These are phyloP conservation scores for Percina caprodes DNA, from an alignment of 2,113 vertebrate species.

Conservation along the genomic window DNA sequence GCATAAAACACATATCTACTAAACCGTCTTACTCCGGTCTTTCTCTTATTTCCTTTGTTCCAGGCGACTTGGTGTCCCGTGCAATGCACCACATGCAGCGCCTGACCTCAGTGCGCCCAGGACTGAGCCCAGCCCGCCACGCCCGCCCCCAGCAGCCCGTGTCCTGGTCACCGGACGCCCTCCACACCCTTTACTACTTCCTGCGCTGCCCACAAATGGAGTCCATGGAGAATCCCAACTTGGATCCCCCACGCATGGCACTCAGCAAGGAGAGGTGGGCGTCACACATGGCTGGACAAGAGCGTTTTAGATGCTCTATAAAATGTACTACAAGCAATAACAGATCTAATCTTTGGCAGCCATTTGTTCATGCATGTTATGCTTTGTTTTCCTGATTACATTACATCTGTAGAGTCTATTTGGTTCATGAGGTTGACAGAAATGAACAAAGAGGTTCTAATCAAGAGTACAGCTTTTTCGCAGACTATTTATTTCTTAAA, in stretches of 20 bases:
- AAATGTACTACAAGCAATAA: slow-evolving; percentile 2
- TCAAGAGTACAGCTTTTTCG: slow-evolving; percentile 1
- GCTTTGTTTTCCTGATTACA: slow-evolving; percentile 6
- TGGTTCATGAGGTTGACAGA: background rate
- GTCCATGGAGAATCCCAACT: slow-evolving; percentile 99
- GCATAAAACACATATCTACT: background rate
- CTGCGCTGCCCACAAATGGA: slow-evolving; percentile 99
- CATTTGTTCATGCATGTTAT: background rate
- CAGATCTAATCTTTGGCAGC: slow-evolving; percentile 29
- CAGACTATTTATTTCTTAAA: background rate
- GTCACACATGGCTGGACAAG: slow-evolving; percentile 26
- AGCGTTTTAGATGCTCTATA: slow-evolving; percentile 11
- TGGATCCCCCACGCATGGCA: slow-evolving; percentile 96
- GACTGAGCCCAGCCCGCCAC: slow-evolving; percentile 91
- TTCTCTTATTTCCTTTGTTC: background rate
- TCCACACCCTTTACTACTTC: slow-evolving; percentile 99
- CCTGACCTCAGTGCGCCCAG: slow-evolving; percentile 87
- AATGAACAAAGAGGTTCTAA: slow-evolving; percentile 17
- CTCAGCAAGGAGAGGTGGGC: slow-evolving; percentile 95
- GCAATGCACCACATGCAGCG: slow-evolving; percentile 99
- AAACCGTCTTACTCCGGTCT: background rate
- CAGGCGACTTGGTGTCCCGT: slow-evolving; percentile 96
- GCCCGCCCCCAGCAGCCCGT: slow-evolving; percentile 89
- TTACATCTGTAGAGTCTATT: slow-evolving; percentile 2
- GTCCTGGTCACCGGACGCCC: slow-evolving; percentile 96